Conservation (phyloP, 2,888 invertebrate species). For the Lepidocyrtoides sp. region DNA sequence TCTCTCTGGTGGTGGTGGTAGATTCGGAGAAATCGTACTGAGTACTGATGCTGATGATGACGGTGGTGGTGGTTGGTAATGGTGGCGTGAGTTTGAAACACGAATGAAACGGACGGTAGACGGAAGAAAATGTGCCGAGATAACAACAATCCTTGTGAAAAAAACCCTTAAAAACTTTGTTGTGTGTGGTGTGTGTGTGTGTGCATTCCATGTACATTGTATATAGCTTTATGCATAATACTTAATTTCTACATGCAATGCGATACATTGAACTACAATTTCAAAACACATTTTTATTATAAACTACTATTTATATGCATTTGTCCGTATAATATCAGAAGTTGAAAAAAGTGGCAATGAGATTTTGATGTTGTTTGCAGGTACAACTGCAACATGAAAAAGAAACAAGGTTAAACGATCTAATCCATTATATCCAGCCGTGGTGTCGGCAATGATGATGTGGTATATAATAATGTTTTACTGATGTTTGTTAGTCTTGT, state of each 20-base stretch:
- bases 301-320: background rate
- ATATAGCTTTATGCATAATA: background rate
- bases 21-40: slow-evolving; percentile 76
- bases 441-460: background rate
- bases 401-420: background rate
- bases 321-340: background rate
- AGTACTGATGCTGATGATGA: no score
- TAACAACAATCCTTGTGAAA: slow-evolving; percentile 56
- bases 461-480: slow-evolving; percentile 27
- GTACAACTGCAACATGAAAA: background rate
- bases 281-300: slow-evolving; percentile 3
- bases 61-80: slow-evolving; percentile 36
- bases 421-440: slow-evolving; percentile 8
- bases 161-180: background rate
- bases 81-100: slow-evolving; percentile 67
- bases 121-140: slow-evolving; percentile 59
- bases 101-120: slow-evolving; percentile 48
- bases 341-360: no score
- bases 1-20: slow-evolving; percentile 37
- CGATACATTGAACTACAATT: slow-evolving; percentile 15
- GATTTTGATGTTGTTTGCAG: background rate
- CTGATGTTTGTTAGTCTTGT: background rate
- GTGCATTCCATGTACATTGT: background rate
- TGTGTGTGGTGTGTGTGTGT: background rate
- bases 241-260: slow-evolving; percentile 11